These are phyloP conservation scores for Channa argus DNA, from an alignment of 2,113 vertebrate species.

Conservation along the genomic window DNA sequence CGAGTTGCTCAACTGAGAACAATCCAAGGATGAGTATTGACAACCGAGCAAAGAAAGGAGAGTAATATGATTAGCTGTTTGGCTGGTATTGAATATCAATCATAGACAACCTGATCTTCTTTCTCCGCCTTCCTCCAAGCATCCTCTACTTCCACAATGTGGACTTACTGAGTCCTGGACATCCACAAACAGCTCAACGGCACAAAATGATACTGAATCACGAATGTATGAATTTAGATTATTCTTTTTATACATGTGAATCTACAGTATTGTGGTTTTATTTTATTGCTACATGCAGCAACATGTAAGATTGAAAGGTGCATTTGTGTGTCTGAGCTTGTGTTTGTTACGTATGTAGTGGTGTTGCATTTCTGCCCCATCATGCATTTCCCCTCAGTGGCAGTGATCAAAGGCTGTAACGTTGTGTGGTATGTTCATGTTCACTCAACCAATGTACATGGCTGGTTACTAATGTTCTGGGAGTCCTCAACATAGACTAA, in stretches of 20 bases:
- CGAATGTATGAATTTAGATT: no score
- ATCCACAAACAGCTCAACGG: constrained; percentile 64
- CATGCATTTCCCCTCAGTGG: constrained; percentile 49
- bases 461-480: constrained; percentile 71
- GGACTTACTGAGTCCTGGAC: constrained; percentile 39
- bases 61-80: constrained; percentile 60
- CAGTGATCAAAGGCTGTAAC: constrained; percentile 52
- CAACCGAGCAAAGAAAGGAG: constrained; percentile 38
- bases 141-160: constrained; percentile 57
- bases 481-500: constrained; percentile 65
- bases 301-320: not conserved
- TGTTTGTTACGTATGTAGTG: constrained; percentile 32
- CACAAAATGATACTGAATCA: constrained; percentile 29
- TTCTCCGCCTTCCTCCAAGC: constrained; percentile 59
- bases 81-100: constrained; percentile 69
- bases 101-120: constrained; percentile 72
- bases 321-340: not conserved
- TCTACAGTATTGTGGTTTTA: not conserved
- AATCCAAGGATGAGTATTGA: constrained; percentile 53
- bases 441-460: constrained; percentile 46
- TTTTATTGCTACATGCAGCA: not conserved
- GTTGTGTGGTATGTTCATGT: constrained; percentile 30
- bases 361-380: constrained; percentile 13
- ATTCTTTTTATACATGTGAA: not conserved
- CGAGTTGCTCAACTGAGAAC: constrained; percentile 19